Evolutionary conservation across 2,113 vertebrate species (phyloP).

Genomic region (Excalfactoria chinensis): DNA sequence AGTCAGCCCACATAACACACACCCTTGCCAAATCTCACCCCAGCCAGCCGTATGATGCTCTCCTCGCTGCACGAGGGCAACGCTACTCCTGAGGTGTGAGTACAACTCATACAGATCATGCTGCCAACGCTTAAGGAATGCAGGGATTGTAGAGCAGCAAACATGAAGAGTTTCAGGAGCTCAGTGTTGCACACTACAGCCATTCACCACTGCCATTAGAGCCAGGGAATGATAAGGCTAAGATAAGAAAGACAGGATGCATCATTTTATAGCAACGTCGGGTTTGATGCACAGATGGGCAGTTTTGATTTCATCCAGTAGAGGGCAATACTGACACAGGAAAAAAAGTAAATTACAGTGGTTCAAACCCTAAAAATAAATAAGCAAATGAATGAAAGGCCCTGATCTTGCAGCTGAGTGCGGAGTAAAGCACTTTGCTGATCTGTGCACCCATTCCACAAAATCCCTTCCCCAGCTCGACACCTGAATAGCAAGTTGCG

Average conservation of each 20-base stretch:
- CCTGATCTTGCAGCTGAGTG: not conserved
- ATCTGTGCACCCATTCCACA: not conserved
- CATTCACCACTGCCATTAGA: not conserved
- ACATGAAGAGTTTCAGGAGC: not conserved
- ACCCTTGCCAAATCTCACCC: not conserved
- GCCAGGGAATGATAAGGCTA: too few relatives aligned
- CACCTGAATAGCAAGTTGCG: not conserved
- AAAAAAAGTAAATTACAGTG: not conserved
- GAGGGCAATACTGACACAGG: constrained; percentile 47
- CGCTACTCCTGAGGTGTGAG: not conserved
- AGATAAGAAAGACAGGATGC: not conserved
- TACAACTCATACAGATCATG: rapidly evolving
- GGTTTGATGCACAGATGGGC: not conserved
- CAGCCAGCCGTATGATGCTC: not conserved
- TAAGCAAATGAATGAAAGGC: not conserved
- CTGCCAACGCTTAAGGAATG: not conserved
- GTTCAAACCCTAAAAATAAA: not conserved
- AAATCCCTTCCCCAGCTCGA: not conserved
- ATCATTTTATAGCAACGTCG: rapidly evolving
- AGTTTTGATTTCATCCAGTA: constrained; percentile 5
- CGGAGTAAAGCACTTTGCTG: not conserved
- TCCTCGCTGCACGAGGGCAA: not conserved
- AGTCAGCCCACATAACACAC: not conserved
- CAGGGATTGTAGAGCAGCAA: not conserved
- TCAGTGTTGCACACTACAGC: not conserved